These are phyloP conservation scores for Drosophila kurseongensis DNA, from an alignment of 1,140 invertebrate species.

Conservation along the genomic window DNA sequence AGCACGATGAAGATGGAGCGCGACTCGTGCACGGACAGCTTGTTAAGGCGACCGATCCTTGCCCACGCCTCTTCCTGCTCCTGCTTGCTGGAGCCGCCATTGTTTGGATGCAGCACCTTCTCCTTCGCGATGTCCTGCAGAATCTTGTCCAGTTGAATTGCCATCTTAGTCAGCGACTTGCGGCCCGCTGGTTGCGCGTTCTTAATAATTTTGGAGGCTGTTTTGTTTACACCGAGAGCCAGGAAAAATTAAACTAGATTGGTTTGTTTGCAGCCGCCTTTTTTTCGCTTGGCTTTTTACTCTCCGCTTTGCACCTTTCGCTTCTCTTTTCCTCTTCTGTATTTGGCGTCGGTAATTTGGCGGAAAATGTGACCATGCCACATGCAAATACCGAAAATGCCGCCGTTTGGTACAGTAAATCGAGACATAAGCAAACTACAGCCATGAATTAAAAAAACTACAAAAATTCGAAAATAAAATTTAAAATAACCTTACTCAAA, in stretches of 20 bases:
- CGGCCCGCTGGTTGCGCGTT: constrained; percentile 54
- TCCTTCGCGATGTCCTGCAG: constrained; percentile 77
- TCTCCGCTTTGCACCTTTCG: constrained; percentile 57
- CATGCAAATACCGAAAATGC: constrained; percentile 33
- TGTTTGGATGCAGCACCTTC: constrained; percentile 76
- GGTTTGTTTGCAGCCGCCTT: constrained; percentile 37
- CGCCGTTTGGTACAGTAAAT: constrained; percentile 7
- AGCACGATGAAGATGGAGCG: constrained; percentile 82
- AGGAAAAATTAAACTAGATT: constrained; percentile 25
- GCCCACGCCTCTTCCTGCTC: constrained; percentile 80
- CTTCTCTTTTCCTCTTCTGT: constrained; percentile 51
- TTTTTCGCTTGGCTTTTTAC: constrained; percentile 57
- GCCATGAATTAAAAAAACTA: too few relatives aligned
- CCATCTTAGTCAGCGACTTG: constrained; percentile 77
- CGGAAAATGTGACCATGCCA: constrained; percentile 54
- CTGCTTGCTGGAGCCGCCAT: constrained; percentile 66
- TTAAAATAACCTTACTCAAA: too few relatives aligned
- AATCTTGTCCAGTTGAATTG: constrained; percentile 81
- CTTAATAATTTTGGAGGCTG: constrained; percentile 67
- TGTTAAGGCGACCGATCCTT: constrained; percentile 76
- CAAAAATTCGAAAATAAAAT: too few relatives aligned
- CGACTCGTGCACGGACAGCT: constrained; percentile 77
- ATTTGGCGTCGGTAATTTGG: constrained; percentile 71
- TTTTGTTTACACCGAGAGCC: constrained; percentile 31
- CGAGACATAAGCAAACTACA: too few relatives aligned